These are phyloP conservation scores for Falco punctatus DNA, from an alignment of 2,113 vertebrate species.

Conservation along the genomic window DNA sequence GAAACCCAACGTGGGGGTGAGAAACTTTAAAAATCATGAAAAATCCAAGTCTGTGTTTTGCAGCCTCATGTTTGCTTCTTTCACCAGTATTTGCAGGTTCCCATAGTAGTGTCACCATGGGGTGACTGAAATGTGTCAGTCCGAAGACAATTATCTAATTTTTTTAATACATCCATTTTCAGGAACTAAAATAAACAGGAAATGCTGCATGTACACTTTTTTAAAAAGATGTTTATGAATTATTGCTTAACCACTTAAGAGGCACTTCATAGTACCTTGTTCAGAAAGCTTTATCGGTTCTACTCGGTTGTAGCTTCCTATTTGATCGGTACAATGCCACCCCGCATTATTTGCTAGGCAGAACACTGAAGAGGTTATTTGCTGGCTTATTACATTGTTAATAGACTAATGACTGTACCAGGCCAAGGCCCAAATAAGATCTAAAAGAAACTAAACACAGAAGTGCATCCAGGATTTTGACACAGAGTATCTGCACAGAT, in stretches of 20 bases:
- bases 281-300: background rate
- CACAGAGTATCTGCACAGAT: background rate
- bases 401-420: background rate
- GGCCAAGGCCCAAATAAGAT: background rate
- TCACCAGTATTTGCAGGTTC: background rate
- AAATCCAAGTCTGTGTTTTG: background rate
- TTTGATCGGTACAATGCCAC: background rate
- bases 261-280: background rate
- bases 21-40: background rate
- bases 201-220: background rate
- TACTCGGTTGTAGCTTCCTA: background rate
- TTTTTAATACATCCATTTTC: background rate
- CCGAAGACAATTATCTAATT: background rate
- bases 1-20: background rate
- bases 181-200: conserved; percentile 36
- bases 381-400: background rate
- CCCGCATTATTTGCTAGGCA: rapidly evolving
- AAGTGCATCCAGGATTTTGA: background rate
- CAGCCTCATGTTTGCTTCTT: background rate
- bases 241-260: background rate
- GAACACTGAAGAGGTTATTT: background rate
- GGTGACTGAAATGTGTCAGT: background rate
- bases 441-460: background rate
- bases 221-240: background rate
- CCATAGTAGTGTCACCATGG: background rate